Evolutionary conservation across 1,140 invertebrate species (phyloP).

Genomic region (Drosophila lini): DNA sequence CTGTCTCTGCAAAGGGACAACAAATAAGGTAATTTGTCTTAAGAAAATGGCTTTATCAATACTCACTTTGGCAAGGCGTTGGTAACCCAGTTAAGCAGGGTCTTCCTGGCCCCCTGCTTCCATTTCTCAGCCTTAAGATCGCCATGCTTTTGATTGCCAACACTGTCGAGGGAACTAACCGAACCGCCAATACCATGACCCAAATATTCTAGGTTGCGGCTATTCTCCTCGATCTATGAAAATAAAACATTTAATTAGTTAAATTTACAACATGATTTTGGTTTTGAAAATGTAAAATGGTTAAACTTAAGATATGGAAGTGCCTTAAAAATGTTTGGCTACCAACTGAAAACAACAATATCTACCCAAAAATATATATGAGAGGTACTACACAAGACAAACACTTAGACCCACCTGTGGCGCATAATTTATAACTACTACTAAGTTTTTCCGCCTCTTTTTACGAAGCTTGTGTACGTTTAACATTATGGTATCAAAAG

Average conservation of each 20-base stretch:
- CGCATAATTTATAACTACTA: constrained; percentile 84
- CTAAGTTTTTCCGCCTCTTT: constrained; percentile 84
- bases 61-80: constrained; percentile 95
- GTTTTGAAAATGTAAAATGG: constrained; percentile 22
- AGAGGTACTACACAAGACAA: constrained; percentile 37
- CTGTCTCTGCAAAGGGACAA: constrained; percentile 87
- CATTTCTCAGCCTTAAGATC: constrained; percentile 90
- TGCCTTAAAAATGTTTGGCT: constrained; percentile 40
- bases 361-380: constrained; percentile 45
- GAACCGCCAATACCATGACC: constrained; percentile 91
- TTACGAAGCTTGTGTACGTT: constrained; percentile 82
- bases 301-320: constrained; percentile 54
- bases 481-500: constrained; percentile 59
- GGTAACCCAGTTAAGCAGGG: constrained; percentile 96
- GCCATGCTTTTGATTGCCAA: constrained; percentile 85
- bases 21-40: background rate
- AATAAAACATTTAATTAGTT: constrained; percentile 1
- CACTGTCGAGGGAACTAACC: constrained; percentile 91
- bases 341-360: constrained; percentile 34
- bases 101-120: constrained; percentile 95
- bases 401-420: constrained; percentile 79
- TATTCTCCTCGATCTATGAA: constrained; percentile 97
- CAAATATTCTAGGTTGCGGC: constrained; percentile 94
- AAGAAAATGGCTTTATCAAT: background rate
- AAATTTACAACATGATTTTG: too few species aligned